A percentile compares a stretch with the other conserved stretches of the same genome.
Conservation (phyloP, 2,797 vertebrate genomes). For the Acanthornis magna region DNA sequence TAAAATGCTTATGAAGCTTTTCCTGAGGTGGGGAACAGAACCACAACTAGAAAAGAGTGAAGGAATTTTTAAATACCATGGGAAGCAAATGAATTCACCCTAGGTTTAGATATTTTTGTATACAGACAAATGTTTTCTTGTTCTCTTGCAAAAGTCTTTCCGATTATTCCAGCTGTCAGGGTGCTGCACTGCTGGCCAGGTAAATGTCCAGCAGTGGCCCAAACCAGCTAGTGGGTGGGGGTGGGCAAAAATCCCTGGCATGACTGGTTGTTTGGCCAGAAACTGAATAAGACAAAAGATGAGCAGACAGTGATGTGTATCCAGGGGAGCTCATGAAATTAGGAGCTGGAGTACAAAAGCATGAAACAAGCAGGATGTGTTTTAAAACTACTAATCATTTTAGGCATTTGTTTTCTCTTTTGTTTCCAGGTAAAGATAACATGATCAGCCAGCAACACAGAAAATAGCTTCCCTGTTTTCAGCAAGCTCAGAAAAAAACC, state of each 20-base stretch:
- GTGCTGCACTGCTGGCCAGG: neutral
- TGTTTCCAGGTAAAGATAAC: neutral
- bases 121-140: neutral
- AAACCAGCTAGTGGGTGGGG: accelerated
- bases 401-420: neutral
- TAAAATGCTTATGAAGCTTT: neutral
- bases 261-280: neutral
- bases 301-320: neutral
- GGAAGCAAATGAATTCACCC: neutral
- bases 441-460: neutral
- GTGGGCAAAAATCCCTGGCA: neutral
- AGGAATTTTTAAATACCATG: neutral
- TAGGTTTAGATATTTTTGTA: neutral
- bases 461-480: neutral
- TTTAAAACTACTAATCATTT: neutral
- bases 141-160: neutral
- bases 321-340: neutral
- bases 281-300: neutral
- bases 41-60: neutral
- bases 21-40: neutral
- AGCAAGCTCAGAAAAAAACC: neutral
- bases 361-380: neutral
- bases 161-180: neutral
- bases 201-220: neutral
- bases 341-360: neutral